A percentile compares a stretch with the other conserved stretches of the same genome.
Conservation (phyloP, 2,797 vertebrate genomes). For the Coranthus polyacanthus region DNA sequence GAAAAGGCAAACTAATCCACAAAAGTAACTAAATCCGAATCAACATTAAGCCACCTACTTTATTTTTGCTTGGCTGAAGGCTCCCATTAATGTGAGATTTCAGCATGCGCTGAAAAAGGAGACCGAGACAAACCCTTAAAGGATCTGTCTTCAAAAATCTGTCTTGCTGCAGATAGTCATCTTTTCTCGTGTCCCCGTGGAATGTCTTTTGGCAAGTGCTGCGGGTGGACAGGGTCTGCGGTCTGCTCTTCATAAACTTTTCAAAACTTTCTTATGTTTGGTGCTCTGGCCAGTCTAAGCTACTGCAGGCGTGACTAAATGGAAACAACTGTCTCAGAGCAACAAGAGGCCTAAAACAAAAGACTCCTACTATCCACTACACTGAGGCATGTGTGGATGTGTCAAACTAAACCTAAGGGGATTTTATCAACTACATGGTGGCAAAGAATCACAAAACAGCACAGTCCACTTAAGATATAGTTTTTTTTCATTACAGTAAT, state of each 20-base stretch:
- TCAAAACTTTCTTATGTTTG: slow-evolving; percentile 32
- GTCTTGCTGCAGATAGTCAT: slow-evolving; percentile 18
- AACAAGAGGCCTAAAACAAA: slow-evolving; percentile 27
- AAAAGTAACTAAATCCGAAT: not conserved
- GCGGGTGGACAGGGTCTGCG: slow-evolving; percentile 9
- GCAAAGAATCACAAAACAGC: slow-evolving; percentile 16
- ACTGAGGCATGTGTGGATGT: slow-evolving; percentile 13
- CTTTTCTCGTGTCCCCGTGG: slow-evolving; percentile 19
- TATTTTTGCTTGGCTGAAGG: not conserved
- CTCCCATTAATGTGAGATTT: slow-evolving; percentile 1
- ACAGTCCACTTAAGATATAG: slow-evolving; percentile 21
- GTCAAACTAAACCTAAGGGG: slow-evolving; percentile 2
- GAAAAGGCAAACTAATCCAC: slow-evolving; percentile 7
- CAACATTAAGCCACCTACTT: not conserved
- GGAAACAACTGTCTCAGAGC: slow-evolving; percentile 43
- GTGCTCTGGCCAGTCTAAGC: slow-evolving; percentile 15
- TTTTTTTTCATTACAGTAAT: slow-evolving; percentile 30
- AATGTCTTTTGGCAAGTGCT: slow-evolving; percentile 39
- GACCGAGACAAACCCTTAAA: not conserved
- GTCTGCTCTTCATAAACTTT: slow-evolving; percentile 29
- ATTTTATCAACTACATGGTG: slow-evolving; percentile 22
- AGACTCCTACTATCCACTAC: not conserved
- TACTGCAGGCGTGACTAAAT: slow-evolving; percentile 45
- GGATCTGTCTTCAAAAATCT: slow-evolving; percentile 1
- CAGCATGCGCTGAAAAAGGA: not conserved